A percentile compares a stretch with the other conserved stretches of the same genome.
phyloP scores from a whole-genome alignment of 2,113 vertebrate genomes.

The Ceyx cyanopectus region DNA sequence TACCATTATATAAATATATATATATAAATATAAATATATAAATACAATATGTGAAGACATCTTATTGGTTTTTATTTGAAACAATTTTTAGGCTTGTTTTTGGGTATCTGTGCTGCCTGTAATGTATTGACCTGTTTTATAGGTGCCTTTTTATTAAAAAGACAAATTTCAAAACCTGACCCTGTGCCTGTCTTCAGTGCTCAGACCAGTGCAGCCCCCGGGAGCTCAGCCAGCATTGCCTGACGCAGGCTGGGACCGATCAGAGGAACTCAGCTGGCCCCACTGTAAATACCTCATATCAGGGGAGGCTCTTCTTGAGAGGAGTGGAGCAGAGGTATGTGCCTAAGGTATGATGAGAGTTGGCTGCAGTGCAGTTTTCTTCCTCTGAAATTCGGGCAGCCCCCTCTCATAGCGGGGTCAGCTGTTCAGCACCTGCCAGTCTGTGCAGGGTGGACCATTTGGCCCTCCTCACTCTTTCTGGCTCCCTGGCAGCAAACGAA shows the following conservation, averaged over 20 bases:
- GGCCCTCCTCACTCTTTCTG: neutral
- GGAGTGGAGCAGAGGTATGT: neutral
- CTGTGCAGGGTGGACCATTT: accelerated
- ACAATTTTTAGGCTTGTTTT: constrained; percentile 87
- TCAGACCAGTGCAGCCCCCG: neutral
- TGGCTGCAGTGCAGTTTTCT: neutral
- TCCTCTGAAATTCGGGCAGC: neutral
- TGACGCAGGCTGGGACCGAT: neutral
- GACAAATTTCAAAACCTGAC: constrained; percentile 72
- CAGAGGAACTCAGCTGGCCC: neutral
- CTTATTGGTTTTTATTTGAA: constrained; percentile 85
- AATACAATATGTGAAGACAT: constrained; percentile 86
- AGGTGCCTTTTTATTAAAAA: constrained; percentile 89
- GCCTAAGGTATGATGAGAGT: too few relatives aligned
- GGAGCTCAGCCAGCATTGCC: neutral
- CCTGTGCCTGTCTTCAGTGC: constrained; percentile 8
- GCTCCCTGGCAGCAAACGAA: accelerated
- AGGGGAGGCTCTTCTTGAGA: neutral
- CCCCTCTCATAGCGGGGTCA: neutral
- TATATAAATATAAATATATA: constrained; percentile 87
- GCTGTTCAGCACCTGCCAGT: neutral
- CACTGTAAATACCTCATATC: accelerated
- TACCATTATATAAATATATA: constrained; percentile 87
- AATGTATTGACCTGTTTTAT: constrained; percentile 88
- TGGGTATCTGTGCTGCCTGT: constrained; percentile 87